Conservation (phyloP, 2,113 vertebrate genomes). For the Pagrus major region DNA sequence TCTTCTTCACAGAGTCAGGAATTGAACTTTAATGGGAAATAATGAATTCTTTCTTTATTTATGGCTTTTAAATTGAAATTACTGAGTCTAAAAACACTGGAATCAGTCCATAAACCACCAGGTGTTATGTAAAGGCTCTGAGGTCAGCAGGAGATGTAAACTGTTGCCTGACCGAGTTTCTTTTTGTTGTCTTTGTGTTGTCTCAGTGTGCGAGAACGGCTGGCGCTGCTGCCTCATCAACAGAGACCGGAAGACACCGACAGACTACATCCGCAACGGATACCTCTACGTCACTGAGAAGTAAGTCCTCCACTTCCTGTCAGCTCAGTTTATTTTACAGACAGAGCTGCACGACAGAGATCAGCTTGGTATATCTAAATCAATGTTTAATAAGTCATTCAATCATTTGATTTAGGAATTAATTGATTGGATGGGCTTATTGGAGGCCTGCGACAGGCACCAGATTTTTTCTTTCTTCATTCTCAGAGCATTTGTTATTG, state of each 20-base stretch:
- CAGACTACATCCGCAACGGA: slow-evolving; percentile 97
- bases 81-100: not conserved
- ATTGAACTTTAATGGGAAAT: not conserved
- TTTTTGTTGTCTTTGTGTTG: not conserved
- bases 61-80: no score
- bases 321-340: not conserved
- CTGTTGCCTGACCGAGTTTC: not conserved
- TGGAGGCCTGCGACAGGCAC: no score
- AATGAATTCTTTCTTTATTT: not conserved
- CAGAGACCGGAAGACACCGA: slow-evolving; percentile 94
- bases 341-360: not conserved
- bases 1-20: no score
- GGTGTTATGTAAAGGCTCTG: not conserved
- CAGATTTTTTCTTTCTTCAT: no score
- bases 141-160: not conserved
- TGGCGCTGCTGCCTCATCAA: slow-evolving; percentile 99
- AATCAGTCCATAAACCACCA: not conserved
- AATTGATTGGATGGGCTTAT: no score
- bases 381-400: no score
- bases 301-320: slow-evolving; percentile 81
- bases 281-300: slow-evolving; percentile 96
- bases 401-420: no score
- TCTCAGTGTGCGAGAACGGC: slow-evolving; percentile 92
- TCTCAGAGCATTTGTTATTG: no score
- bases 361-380: no score